Base-by-base conservation (phyloP, 53 echinoderm and acorn worm species). In the Patiria pectinifera region DNA sequence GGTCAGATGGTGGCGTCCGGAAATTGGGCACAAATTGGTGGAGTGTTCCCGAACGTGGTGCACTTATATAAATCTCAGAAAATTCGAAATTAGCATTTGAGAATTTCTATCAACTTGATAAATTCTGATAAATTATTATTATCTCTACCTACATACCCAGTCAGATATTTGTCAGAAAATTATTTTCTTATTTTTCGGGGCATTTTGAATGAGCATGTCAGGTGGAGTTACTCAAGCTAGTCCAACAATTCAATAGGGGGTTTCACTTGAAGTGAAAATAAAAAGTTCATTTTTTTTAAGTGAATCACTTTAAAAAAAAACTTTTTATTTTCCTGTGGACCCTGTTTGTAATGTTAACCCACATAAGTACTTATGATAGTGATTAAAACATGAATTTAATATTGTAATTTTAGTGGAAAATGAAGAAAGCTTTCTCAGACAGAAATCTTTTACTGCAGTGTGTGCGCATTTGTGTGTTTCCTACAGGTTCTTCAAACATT, bases 401-500 rank as follows among this genome's bases (percentile, higher is more conserved):
- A 80, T 80, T 7, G 80, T 80, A 80, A 80, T 45, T 80, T 80
- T 80, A 44, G 80, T 80, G 80, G 80, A 80, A 80, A 80, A 80
- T 80, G 43, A 80, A 24, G 2, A 80, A 80, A 80, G 24, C 43
- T 47, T 24, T 80, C 80, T 80, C 80, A 80, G 80, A 80, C 80
- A 46, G 78, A 78, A 80, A 80, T 80, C 43, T 80, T 80, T 80
- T 80, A 80, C 80, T 80, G 80, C 45, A 43, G 13, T 82, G 80
- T 82, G 82, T 82, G 11, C 59, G 26, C 13, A 58, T 58, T 58
- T 82, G 49, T 13, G 0, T 53, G 10, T 19, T 82, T 58, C 58
- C 13, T 85, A 6, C 95, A 95, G 93, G 71, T 95, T 48, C 95
- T 95, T n/a, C 93, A 95, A 87, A 95, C 91, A 83, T 85, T 95